These are phyloP conservation scores for Myotis planiceps DNA, from an alignment of 2,797 vertebrate genomes.

Conservation along the genomic window DNA sequence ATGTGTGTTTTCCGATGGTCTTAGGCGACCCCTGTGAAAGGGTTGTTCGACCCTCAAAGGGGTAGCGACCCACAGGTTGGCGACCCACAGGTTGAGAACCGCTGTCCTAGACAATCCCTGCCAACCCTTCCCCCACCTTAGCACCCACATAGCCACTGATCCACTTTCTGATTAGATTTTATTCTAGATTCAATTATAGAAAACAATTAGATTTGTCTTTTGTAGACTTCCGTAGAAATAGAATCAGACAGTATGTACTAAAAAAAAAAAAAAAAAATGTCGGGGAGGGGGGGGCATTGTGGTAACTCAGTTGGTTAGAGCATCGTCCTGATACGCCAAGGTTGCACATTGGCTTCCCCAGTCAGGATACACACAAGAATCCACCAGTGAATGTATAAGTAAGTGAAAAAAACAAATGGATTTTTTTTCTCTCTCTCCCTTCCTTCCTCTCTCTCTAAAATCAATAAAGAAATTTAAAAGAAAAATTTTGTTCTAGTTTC, in stretches of 20 bases:
- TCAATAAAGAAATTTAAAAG: neutral
- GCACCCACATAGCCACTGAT: neutral
- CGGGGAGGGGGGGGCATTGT: neutral
- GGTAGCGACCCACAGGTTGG: too few species aligned
- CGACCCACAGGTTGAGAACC: too few species aligned
- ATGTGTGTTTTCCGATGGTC: too few species aligned
- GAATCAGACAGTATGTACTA: neutral
- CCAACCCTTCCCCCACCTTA: neutral
- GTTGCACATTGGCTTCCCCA: neutral
- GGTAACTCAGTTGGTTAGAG: neutral
- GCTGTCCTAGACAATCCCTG: neutral
- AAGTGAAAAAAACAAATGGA: neutral
- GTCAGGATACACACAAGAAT: neutral
- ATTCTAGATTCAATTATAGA: neutral
- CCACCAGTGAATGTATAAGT: neutral
- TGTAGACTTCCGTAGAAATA: neutral
- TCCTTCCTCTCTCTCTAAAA: neutral
- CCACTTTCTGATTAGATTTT: neutral
- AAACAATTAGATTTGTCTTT: neutral
- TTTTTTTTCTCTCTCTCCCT: neutral
- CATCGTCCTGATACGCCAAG: neutral
- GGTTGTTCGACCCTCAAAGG: too few species aligned
- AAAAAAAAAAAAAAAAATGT: too few species aligned
- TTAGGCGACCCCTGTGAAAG: too few species aligned
- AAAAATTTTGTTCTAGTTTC: neutral